These are phyloP conservation scores for Mus spretus DNA, from an alignment of 2,797 vertebrate species.

Conservation along the genomic window DNA sequence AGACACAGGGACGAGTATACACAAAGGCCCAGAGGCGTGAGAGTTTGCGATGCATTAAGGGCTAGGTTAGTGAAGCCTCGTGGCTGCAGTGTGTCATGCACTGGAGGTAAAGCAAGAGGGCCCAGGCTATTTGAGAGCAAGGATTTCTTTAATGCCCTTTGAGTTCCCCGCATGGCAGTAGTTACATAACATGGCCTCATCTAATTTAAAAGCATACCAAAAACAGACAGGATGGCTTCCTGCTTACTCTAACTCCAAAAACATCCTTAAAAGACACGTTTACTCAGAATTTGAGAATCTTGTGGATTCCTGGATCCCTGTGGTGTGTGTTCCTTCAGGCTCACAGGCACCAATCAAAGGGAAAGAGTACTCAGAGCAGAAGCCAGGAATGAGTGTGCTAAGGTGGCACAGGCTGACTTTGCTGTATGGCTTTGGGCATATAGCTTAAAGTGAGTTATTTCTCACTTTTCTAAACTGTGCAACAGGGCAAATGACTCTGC, in stretches of 20 bases:
- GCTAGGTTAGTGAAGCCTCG: not conserved
- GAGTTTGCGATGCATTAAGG: not conserved
- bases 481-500: not conserved
- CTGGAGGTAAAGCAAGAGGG: not conserved
- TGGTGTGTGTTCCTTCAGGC: not conserved
- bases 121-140: not conserved
- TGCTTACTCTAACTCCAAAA: not conserved
- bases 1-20: not conserved
- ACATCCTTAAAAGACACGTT: not conserved
- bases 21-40: not conserved
- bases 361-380: not conserved
- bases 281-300: not conserved
- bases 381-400: not conserved
- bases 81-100: not conserved
- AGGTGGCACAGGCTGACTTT: not conserved
- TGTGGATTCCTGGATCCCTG: slow-evolving; percentile 20
- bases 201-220: not conserved
- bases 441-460: not conserved
- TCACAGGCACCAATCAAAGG: not conserved
- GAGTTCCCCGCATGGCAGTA: not conserved
- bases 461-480: not conserved
- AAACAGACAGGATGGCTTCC: not conserved
- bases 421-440: not conserved
- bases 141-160: not conserved
- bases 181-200: not conserved